These are phyloP conservation scores for Scaeva pyrastri DNA, from an alignment of 2,888 invertebrate species.

Conservation along the genomic window DNA sequence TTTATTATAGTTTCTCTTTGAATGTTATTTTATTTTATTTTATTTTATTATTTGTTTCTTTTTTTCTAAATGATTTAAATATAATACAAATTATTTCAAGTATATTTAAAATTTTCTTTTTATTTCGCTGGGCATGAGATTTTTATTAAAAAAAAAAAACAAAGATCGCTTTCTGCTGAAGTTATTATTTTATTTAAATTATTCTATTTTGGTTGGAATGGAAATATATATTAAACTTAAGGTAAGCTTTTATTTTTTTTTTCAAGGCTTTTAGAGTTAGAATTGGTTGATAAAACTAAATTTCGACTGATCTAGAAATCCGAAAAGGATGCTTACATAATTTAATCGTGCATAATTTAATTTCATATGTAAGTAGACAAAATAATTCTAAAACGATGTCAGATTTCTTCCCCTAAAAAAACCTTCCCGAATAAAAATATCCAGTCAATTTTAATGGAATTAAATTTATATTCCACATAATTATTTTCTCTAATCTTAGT, in stretches of 20 bases:
- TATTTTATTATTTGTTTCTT: not conserved
- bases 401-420: no score
- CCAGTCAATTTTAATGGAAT: no score
- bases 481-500: no score
- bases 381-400: no score
- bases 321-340: no score
- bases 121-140: constrained; percentile 58
- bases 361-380: no score
- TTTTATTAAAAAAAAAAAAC: constrained; percentile 2
- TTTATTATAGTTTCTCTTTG: constrained; percentile 37
- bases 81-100: constrained; percentile 30
- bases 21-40: constrained; percentile 51
- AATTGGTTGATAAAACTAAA: no score
- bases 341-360: no score
- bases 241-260: constrained; percentile 17
- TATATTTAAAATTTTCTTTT: constrained; percentile 34
- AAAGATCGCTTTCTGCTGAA: constrained; percentile 20
- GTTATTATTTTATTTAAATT: not conserved
- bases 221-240: not conserved
- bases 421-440: no score
- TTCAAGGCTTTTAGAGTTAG: not conserved
- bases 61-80: constrained; percentile 33
- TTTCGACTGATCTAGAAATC: no score
- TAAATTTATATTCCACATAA: no score
- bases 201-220: constrained; percentile 9